Conservation (phyloP, 2,797 vertebrate genomes). For the Choloepus didactylus region DNA sequence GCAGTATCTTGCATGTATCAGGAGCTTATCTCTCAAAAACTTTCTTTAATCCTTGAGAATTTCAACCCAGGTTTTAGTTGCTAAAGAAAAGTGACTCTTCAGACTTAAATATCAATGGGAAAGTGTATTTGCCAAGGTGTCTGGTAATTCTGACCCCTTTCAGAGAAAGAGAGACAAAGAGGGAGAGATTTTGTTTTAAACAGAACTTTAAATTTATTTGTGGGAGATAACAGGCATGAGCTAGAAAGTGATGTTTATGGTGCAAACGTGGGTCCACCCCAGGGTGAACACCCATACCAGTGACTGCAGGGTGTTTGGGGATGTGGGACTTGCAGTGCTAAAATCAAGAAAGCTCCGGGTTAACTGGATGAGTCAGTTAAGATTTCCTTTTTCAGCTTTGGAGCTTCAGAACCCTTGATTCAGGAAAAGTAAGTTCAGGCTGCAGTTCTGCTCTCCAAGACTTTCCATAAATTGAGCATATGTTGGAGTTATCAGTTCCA, state of each 20-base stretch:
- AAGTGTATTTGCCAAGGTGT: slow-evolving; percentile 4
- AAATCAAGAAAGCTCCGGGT: neutral
- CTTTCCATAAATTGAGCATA: neutral
- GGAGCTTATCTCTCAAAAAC: neutral
- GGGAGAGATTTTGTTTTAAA: slow-evolving; percentile 9
- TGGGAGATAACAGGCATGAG: neutral
- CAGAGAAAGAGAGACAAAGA: neutral
- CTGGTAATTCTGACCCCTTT: slow-evolving; percentile 29
- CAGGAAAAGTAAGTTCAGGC: neutral
- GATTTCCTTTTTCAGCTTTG: neutral
- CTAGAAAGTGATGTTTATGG: neutral
- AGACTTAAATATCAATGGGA: slow-evolving; percentile 31
- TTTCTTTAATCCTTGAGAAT: slow-evolving; percentile 38
- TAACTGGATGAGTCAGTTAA: neutral
- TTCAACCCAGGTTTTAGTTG: slow-evolving; percentile 11
- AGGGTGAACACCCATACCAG: neutral
- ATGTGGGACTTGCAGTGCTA: neutral
- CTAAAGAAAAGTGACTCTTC: slow-evolving; percentile 58
- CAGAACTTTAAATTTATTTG: neutral
- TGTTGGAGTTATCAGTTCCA: neutral
- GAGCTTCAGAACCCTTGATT: neutral
- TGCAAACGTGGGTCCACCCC: neutral
- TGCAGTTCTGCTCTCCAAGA: neutral
- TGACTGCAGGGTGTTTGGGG: neutral
- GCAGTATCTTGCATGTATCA: slow-evolving; percentile 13